Conservation (phyloP, 2,888 invertebrate species). For the Lycophotia porphyrea region DNA sequence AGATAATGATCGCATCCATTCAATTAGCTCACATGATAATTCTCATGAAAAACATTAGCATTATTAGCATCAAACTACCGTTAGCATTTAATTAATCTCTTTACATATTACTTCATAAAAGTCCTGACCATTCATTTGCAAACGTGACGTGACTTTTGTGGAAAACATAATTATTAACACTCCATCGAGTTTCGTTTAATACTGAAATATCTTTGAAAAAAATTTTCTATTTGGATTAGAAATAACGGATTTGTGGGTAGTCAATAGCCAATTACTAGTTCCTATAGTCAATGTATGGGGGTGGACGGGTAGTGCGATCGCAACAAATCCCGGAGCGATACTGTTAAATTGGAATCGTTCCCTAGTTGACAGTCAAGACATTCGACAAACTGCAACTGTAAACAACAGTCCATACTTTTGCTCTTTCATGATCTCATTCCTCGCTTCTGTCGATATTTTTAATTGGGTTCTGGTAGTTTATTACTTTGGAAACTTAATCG, state of each 20-base stretch:
- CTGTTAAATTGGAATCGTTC: slow-evolving; percentile 60
- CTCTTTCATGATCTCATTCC: slow-evolving; percentile 24
- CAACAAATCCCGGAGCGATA: slow-evolving; percentile 48
- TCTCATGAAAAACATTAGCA: background rate
- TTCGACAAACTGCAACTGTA: slow-evolving; percentile 41
- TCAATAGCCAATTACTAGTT: slow-evolving; percentile 50
- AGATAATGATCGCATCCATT: background rate
- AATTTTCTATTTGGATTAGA: slow-evolving; percentile 29
- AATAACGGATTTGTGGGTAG: slow-evolving; percentile 20
- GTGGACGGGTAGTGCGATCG: slow-evolving; percentile 12
- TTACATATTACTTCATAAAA: slow-evolving; percentile 10
- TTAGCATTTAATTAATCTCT: slow-evolving; percentile 9
- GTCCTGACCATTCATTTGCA: slow-evolving; percentile 7
- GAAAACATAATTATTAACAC: slow-evolving; percentile 17
- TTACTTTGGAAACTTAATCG: slow-evolving; percentile 39
- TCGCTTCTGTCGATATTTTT: slow-evolving; percentile 32
- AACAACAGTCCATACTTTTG: slow-evolving; percentile 28
- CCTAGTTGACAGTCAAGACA: slow-evolving; percentile 59
- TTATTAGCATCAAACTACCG: slow-evolving; percentile 12
- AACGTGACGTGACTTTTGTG: slow-evolving; percentile 14
- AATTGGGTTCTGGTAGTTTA: slow-evolving; percentile 42
- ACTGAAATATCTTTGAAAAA: background rate
- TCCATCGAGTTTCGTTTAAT: background rate
- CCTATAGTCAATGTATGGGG: slow-evolving; percentile 30
- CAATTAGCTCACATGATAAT: background rate